These are phyloP conservation scores for Hemiscyllium ocellatum DNA, from an alignment of 2,113 vertebrate genomes.

Conservation along the genomic window DNA sequence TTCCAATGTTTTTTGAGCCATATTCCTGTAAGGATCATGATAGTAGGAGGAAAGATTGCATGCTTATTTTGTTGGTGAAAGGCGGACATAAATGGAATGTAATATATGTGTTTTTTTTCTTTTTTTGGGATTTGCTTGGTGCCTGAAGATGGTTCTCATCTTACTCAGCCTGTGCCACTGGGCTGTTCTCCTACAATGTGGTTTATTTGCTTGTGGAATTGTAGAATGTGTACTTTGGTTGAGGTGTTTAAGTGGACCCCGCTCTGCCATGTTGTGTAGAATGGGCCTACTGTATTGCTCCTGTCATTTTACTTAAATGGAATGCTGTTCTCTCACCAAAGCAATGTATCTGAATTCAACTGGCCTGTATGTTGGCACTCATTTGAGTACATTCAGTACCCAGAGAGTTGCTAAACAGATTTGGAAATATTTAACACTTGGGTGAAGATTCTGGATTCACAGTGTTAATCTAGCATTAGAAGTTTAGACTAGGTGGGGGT, in stretches of 20 bases:
- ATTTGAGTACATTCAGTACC: not conserved
- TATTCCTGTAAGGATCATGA: not conserved
- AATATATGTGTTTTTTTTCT: not conserved
- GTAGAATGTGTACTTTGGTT: conserved; percentile 25
- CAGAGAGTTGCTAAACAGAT: not conserved
- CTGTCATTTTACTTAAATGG: not conserved
- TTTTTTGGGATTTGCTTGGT: not conserved
- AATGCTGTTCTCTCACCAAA: not conserved
- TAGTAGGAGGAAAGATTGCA: not conserved
- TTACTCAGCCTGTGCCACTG: not conserved
- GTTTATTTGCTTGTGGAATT: conserved; percentile 27
- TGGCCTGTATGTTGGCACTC: not conserved
- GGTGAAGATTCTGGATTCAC: not conserved
- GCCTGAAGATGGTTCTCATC: not conserved
- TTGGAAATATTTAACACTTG: not conserved
- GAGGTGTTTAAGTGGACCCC: conserved; percentile 8
- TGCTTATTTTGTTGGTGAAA: not conserved
- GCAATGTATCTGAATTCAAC: not conserved
- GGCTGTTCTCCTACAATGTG: not conserved
- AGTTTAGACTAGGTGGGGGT: not conserved
- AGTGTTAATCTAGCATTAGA: not conserved
- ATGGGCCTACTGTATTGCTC: conserved; percentile 21
- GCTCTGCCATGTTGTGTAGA: not conserved
- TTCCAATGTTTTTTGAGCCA: not conserved
- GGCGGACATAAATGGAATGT: not conserved